Evolutionary conservation across 2,888 invertebrate species (phyloP).

Genomic region (Melipona beecheii): DNA sequence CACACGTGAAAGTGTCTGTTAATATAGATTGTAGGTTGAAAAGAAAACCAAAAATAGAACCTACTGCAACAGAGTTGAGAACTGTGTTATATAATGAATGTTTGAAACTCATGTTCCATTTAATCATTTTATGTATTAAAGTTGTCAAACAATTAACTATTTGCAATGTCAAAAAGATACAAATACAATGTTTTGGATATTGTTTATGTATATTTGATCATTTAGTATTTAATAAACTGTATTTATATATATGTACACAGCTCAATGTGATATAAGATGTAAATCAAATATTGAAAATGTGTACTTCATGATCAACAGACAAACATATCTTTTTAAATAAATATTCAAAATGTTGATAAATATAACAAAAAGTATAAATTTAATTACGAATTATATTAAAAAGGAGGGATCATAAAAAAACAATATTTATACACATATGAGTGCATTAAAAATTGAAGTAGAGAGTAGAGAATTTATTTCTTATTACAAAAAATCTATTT

Average conservation of each 20-base stretch:
- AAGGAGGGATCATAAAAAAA: not conserved
- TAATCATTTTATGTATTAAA: conserved; percentile 23
- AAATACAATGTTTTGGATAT: not conserved
- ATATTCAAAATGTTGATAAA: not conserved
- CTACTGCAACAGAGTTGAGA: conserved; percentile 68
- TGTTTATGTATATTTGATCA: not conserved
- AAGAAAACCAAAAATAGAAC: conserved; percentile 80
- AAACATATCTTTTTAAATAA: not conserved
- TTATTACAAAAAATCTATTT: conserved; percentile 9
- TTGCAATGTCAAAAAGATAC: not conserved
- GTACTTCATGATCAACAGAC: not conserved
- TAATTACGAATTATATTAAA: not conserved
- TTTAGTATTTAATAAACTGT: not conserved
- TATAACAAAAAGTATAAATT: conserved; percentile 4
- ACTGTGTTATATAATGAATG: conserved; percentile 77
- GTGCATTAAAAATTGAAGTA: conserved; percentile 12
- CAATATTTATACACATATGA: not conserved
- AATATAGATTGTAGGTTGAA: conserved; percentile 66
- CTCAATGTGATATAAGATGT: not conserved
- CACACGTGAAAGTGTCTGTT: conserved; percentile 43
- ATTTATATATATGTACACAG: not conserved
- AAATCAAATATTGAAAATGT: not conserved
- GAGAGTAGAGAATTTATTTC: conserved; percentile 12
- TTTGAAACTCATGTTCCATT: conserved; percentile 64
- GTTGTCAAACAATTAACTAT: not conserved